Evolutionary conservation across 2,113 vertebrate species (phyloP).

Genomic region (Nannospalax galili): DNA sequence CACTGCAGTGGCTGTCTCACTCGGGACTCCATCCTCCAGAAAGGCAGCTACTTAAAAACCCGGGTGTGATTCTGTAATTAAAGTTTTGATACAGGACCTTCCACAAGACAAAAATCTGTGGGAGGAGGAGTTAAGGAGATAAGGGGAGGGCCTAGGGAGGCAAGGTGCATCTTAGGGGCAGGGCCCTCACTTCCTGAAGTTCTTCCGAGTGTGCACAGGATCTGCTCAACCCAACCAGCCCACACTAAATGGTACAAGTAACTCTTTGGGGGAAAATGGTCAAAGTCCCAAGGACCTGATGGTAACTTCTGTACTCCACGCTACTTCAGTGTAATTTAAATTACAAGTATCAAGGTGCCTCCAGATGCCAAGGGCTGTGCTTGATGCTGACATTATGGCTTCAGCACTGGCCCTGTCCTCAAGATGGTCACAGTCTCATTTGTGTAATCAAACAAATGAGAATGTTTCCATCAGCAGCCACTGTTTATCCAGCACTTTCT

Average conservation of each 20-base stretch:
- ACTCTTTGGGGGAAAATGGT: fast-evolving
- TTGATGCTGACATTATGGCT: background rate
- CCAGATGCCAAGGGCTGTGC: background rate
- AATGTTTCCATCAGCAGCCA: background rate
- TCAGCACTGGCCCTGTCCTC: background rate
- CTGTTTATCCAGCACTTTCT: background rate
- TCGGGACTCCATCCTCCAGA: constrained; percentile 70
- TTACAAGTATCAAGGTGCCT: background rate
- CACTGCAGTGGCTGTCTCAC: constrained; percentile 75
- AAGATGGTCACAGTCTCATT: background rate
- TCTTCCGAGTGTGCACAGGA: background rate
- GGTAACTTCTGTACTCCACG: background rate
- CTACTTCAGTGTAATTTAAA: background rate
- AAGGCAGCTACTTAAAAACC: constrained; percentile 71
- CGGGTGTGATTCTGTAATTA: constrained; percentile 57
- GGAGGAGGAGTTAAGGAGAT: background rate
- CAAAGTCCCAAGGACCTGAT: background rate
- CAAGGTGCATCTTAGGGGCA: fast-evolving
- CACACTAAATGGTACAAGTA: fast-evolving
- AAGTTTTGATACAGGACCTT: constrained; percentile 47
- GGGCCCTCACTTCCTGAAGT: fast-evolving
- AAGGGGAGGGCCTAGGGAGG: fast-evolving
- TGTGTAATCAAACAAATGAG: background rate
- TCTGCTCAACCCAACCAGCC: background rate
- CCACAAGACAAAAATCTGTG: constrained; percentile 28